Conservation (phyloP, 2,888 invertebrate genomes). For the Leptinotarsa tumamoca region DNA sequence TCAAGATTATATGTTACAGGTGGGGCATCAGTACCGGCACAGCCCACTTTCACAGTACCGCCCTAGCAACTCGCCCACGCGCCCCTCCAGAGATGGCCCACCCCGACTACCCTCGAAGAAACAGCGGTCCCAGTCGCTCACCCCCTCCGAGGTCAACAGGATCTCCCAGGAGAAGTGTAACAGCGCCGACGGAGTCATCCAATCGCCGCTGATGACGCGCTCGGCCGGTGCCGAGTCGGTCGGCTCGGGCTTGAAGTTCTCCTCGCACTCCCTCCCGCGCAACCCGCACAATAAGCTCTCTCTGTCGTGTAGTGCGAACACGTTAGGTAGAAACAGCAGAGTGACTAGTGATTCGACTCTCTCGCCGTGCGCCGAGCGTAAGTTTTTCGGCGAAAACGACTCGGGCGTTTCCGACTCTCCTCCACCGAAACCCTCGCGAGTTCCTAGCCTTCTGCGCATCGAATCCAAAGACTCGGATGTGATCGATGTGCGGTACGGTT, state of each 20-base stretch:
- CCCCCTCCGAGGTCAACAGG: conserved; percentile 71
- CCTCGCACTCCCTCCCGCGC: conserved; percentile 71
- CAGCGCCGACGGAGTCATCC: conserved; percentile 79
- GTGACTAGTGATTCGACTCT: conserved; percentile 72
- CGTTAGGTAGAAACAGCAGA: conserved; percentile 64
- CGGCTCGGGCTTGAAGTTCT: conserved; percentile 66
- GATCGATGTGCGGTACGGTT: conserved; percentile 53
- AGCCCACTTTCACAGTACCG: conserved; percentile 61
- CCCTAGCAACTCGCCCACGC: conserved; percentile 71
- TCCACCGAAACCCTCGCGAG: conserved; percentile 75
- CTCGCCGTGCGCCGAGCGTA: conserved; percentile 72
- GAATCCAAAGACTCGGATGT: conserved; percentile 63
- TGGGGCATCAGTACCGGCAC: conserved; percentile 66
- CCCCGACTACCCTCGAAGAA: conserved; percentile 71
- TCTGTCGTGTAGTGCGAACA: conserved; percentile 68
- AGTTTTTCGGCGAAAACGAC: conserved; percentile 69
- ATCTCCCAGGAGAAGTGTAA: conserved; percentile 73
- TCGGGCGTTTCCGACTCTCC: conserved; percentile 71
- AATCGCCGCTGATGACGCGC: conserved; percentile 66
- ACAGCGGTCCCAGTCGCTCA: conserved; percentile 83
- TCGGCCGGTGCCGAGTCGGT: conserved; percentile 63
- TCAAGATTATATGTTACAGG: too few species aligned
- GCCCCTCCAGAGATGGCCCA: conserved; percentile 66
- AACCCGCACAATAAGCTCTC: conserved; percentile 68
- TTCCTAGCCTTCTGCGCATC: conserved; percentile 68